These are phyloP conservation scores for Neelides sp. DNA, from an alignment of 1,140 invertebrate species.

Conservation along the genomic window DNA sequence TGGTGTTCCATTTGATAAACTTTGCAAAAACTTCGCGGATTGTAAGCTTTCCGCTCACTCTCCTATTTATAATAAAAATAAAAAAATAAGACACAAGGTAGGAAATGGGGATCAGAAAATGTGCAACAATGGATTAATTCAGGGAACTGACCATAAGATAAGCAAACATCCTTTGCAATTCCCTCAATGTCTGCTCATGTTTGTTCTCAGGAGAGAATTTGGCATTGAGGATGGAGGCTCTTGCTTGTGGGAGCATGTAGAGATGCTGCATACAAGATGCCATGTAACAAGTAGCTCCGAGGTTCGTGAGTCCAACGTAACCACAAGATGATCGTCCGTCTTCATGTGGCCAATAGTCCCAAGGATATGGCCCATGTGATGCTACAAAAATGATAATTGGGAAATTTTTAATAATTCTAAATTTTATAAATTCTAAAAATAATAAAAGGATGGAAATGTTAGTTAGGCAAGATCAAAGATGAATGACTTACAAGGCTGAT, in stretches of 20 bases:
- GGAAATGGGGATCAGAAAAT: neutral
- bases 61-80: conserved; percentile 43
- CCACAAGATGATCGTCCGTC: conserved; percentile 85
- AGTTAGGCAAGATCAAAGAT: conserved; percentile 2
- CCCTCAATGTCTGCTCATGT: conserved; percentile 66
- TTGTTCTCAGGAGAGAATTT: conserved; percentile 52
- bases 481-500: conserved; percentile 53
- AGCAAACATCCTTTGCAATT: conserved; percentile 88
- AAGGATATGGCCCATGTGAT: conserved; percentile 70
- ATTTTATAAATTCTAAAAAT: neutral
- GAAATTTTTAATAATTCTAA: neutral
- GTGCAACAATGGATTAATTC: neutral
- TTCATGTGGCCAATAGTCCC: conserved; percentile 95
- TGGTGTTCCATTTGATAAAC: conserved; percentile 95
- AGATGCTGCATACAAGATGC: conserved; percentile 92
- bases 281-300: conserved; percentile 94
- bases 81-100: neutral
- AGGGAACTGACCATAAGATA: conserved; percentile 56
- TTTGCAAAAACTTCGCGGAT: conserved; percentile 86
- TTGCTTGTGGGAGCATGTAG: conserved; percentile 88
- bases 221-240: conserved; percentile 63
- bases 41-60: conserved; percentile 87
- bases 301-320: conserved; percentile 83
- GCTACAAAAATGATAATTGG: conserved; percentile 39
- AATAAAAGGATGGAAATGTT: conserved; percentile 4